Percentiles rank a stretch among this genome's conserved stretches.
These are phyloP conservation scores for Phlogophora meticulosa DNA, from an alignment of 2,888 invertebrate genomes.

Conservation along the genomic window DNA sequence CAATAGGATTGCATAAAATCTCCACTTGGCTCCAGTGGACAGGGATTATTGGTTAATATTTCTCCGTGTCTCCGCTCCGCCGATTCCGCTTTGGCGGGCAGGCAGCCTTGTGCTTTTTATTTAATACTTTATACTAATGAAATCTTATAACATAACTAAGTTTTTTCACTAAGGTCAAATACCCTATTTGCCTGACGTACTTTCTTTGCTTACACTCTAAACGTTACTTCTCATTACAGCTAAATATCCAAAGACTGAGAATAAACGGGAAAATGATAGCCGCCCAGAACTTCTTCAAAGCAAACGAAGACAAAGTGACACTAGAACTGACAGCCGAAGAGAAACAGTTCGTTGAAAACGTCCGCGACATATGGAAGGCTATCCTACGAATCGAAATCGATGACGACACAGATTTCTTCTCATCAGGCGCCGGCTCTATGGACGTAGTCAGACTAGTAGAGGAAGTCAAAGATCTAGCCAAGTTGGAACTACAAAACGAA, in stretches of 20 bases:
- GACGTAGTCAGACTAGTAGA: conserved; percentile 98
- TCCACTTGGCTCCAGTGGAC: no score
- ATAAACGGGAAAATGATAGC: conserved; percentile 95
- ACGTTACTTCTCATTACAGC: conserved; percentile 81
- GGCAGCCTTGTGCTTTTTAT: no score
- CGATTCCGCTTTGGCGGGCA: no score
- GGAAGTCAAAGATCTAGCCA: conserved; percentile 96
- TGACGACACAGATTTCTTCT: conserved; percentile 97
- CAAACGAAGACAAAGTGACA: conserved; percentile 88
- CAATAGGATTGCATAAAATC: no score
- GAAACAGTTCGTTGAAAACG: conserved; percentile 91
- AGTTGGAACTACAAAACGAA: conserved; percentile 95
- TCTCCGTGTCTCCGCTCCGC: no score
- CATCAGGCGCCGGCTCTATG: conserved; percentile 99
- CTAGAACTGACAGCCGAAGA: conserved; percentile 95
- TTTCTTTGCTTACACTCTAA: no score
- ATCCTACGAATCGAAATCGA: conserved; percentile 95
- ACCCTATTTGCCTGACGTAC: no score
- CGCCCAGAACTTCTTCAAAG: conserved; percentile 95
- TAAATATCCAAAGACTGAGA: conserved; percentile 95
- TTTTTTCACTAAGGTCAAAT: no score
- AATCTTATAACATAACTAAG: no score
- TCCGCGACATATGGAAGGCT: conserved; percentile 95
- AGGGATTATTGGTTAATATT: no score
- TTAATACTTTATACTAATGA: no score